phyloP scores from a whole-genome alignment of 2,797 vertebrate genomes.

The Chelon auratus region DNA sequence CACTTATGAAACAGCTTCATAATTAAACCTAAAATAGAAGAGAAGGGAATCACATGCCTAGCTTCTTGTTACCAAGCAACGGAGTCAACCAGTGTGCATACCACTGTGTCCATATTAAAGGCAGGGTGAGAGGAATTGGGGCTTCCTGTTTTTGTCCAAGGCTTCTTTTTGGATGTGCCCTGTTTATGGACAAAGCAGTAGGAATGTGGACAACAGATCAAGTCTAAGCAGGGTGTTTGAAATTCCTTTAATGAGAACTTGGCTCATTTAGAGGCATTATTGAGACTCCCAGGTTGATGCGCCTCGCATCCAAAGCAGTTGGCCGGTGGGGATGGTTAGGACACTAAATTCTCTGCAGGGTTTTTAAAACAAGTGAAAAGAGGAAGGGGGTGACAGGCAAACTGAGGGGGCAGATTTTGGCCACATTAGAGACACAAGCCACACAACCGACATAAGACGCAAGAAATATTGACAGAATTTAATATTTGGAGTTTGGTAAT shows the following conservation, averaged over 20 bases:
- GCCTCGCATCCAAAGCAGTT: constrained; percentile 80
- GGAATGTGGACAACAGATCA: constrained; percentile 71
- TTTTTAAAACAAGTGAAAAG: constrained; percentile 60
- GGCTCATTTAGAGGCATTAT: constrained; percentile 77
- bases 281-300: constrained; percentile 74
- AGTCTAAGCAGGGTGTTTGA: constrained; percentile 66
- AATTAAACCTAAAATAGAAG: constrained; percentile 69
- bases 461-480: constrained; percentile 1
- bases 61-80: constrained; percentile 84
- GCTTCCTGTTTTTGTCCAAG: constrained; percentile 59
- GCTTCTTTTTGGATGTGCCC: constrained; percentile 49
- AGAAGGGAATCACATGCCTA: constrained; percentile 54
- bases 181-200: constrained; percentile 66
- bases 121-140: constrained; percentile 48
- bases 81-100: constrained; percentile 66
- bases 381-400: constrained; percentile 21
- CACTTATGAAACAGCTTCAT: constrained; percentile 60
- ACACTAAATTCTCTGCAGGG: constrained; percentile 68
- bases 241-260: constrained; percentile 81
- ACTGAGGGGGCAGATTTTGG: constrained; percentile 13
- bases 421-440: constrained; percentile 23
- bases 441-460: constrained; percentile 9
- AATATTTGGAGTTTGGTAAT: neutral
- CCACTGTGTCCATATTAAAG: constrained; percentile 62
- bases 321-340: constrained; percentile 54